A percentile compares a stretch with the other conserved stretches of the same genome.
These are phyloP conservation scores for Scaeva pyrastri DNA, from an alignment of 2,888 invertebrate species.

Conservation along the genomic window DNA sequence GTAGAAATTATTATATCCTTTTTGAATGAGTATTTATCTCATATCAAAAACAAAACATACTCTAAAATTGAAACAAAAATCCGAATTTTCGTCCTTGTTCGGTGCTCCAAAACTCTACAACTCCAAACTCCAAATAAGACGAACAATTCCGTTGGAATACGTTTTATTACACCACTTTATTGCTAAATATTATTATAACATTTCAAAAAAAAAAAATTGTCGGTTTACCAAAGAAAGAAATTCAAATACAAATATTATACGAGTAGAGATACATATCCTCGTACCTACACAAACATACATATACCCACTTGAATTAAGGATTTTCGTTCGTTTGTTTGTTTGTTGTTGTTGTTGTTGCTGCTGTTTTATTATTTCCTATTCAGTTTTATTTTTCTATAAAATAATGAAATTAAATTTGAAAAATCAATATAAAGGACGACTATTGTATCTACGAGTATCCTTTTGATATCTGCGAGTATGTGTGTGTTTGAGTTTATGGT, in stretches of 20 bases:
- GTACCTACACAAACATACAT: too few species aligned
- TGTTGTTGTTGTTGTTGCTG: background rate
- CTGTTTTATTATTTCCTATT: background rate
- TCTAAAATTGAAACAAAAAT: slow-evolving; percentile 23
- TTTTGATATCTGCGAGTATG: background rate
- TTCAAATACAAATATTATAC: slow-evolving; percentile 21
- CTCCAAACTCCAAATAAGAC: background rate
- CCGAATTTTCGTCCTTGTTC: slow-evolving; percentile 7
- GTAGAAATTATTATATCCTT: background rate
- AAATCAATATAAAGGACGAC: slow-evolving; percentile 48
- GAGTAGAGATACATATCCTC: too few species aligned
- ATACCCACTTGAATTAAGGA: slow-evolving; percentile 39
- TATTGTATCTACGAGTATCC: slow-evolving; percentile 1
- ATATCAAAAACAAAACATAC: background rate
- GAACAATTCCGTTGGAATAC: background rate
- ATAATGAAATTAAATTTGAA: slow-evolving; percentile 40
- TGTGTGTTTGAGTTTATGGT: background rate
- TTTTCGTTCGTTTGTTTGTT: background rate
- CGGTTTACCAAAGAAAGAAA: slow-evolving; percentile 19
- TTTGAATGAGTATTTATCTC: background rate
- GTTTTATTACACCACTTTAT: slow-evolving; percentile 50
- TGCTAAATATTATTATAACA: slow-evolving; percentile 50
- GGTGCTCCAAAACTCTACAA: too few species aligned
- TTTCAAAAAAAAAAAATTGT: slow-evolving; percentile 35
- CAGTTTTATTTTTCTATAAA: slow-evolving; percentile 20